Evolutionary conservation across 2,113 vertebrate genomes (phyloP).

Genomic region (Nothobranchius furzeri): DNA sequence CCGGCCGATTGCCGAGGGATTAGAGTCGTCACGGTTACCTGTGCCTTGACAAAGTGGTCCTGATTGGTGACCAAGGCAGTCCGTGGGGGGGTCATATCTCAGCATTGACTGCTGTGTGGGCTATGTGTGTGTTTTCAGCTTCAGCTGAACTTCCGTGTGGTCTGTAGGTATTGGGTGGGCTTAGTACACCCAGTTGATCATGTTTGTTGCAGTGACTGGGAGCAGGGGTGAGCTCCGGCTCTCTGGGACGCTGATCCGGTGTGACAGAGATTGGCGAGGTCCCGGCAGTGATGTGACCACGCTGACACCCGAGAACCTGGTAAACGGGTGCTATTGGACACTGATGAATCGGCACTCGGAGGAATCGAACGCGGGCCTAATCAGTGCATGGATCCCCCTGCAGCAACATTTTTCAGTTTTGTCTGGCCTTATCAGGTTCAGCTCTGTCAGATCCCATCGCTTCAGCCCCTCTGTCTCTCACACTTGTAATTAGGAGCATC

Average conservation of each 20-base stretch:
- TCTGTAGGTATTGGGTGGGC: slow-evolving; percentile 29
- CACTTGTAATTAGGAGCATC: slow-evolving; percentile 51
- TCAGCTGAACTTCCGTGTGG: slow-evolving; percentile 46
- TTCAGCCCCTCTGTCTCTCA: slow-evolving; percentile 54
- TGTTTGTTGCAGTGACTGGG: slow-evolving; percentile 56
- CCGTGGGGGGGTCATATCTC: slow-evolving; percentile 48
- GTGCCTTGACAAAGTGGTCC: slow-evolving; percentile 78
- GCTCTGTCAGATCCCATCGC: slow-evolving; percentile 59
- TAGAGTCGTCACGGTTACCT: slow-evolving; percentile 80
- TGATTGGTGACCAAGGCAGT: slow-evolving; percentile 74
- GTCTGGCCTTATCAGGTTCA: slow-evolving; percentile 73
- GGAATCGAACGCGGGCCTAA: slow-evolving; percentile 73
- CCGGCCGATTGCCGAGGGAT: slow-evolving; percentile 73
- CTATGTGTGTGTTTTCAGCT: slow-evolving; percentile 28
- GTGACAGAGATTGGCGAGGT: slow-evolving; percentile 77
- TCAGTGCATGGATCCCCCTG: slow-evolving; percentile 73
- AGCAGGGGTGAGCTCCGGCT: slow-evolving; percentile 27
- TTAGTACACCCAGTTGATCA: slow-evolving; percentile 55
- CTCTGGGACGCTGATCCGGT: slow-evolving; percentile 54
- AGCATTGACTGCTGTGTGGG: slow-evolving; percentile 41
- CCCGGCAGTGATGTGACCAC: slow-evolving; percentile 68
- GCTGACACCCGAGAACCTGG: slow-evolving; percentile 64
- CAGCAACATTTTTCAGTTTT: slow-evolving; percentile 80
- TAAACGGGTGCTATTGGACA: slow-evolving; percentile 66
- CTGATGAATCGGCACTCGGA: slow-evolving; percentile 73